phyloP scores from a whole-genome alignment of 2,797 vertebrate genomes.

The Masticophis lateralis region DNA sequence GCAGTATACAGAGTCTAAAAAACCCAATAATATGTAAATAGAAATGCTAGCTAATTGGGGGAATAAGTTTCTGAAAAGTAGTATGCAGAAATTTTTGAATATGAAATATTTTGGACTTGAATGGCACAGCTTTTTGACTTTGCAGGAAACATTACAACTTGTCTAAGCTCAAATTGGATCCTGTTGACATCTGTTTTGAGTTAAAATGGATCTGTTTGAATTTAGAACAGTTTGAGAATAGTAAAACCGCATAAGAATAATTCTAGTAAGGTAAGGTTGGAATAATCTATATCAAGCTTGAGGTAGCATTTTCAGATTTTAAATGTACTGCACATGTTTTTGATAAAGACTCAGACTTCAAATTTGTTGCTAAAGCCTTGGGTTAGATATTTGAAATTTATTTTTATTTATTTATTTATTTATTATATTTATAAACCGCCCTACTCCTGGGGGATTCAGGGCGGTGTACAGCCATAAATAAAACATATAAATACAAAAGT shows the following conservation, averaged over 20 bases:
- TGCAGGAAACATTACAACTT: neutral
- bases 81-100: neutral
- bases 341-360: neutral
- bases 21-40: neutral
- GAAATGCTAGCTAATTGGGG: neutral
- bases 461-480: too few species aligned
- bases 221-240: neutral
- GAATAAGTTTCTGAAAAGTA: neutral
- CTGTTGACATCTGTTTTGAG: neutral
- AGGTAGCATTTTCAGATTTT: neutral
- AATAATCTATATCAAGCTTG: neutral
- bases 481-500: too few species aligned
- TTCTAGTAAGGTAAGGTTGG: neutral
- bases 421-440: too few species aligned
- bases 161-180: neutral
- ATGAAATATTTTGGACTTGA: neutral
- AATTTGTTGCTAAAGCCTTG: neutral
- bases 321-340: neutral
- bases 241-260: neutral
- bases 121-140: neutral
- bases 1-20: neutral
- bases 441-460: too few species aligned
- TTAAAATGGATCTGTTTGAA: neutral
- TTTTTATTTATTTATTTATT: too few species aligned
- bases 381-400: neutral